These are phyloP conservation scores for Carcinoscorpius rotundicauda DNA, from an alignment of 1,140 invertebrate genomes.

Conservation along the genomic window DNA sequence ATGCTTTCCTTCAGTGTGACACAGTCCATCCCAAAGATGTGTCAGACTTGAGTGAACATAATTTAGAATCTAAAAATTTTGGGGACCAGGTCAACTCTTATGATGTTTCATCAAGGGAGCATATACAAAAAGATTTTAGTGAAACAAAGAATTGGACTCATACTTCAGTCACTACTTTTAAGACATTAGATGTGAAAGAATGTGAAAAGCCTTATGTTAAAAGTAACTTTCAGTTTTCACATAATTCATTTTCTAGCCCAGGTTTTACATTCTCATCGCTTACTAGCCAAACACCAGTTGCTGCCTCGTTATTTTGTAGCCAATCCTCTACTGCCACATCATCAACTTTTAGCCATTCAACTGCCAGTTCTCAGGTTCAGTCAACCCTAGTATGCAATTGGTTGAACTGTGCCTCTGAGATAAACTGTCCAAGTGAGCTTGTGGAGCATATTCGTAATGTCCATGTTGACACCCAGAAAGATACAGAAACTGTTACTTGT, in stretches of 20 bases:
- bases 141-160: too few species aligned
- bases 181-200: neutral
- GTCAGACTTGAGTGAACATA: neutral
- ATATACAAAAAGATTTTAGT: too few species aligned
- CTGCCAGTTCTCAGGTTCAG: neutral
- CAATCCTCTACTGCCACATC: neutral
- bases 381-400: constrained; percentile 8
- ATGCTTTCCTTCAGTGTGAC: too few species aligned
- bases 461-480: constrained; percentile 16
- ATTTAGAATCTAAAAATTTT: neutral
- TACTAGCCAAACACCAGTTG: too few species aligned
- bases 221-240: neutral
- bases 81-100: too few species aligned
- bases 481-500: constrained; percentile 16
- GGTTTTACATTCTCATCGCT: too few species aligned
- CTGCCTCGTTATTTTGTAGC: too few species aligned
- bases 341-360: neutral
- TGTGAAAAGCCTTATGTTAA: neutral
- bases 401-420: constrained; percentile 6
- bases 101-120: too few species aligned
- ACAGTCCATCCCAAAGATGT: neutral
- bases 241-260: too few species aligned
- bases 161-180: too few species aligned
- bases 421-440: constrained; percentile 14
- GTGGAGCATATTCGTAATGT: constrained; percentile 16